These are phyloP conservation scores for Staurois parvus DNA, from an alignment of 2,797 vertebrate genomes.

Conservation along the genomic window DNA sequence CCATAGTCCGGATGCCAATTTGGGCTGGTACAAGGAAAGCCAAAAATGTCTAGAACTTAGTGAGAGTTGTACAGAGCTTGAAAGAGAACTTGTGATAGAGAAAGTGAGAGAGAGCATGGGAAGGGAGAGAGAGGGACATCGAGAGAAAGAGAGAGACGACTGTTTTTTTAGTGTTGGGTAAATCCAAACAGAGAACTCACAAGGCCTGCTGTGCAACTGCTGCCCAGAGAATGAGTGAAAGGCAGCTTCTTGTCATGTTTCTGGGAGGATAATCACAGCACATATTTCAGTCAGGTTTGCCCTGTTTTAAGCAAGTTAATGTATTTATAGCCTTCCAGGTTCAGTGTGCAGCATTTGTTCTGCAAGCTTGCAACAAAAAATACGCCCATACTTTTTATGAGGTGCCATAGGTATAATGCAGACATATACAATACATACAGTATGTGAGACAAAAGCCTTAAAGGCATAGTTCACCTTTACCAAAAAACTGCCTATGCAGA, in stretches of 20 bases:
- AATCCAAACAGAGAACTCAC: slow-evolving; percentile 11
- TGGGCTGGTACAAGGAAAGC: slow-evolving; percentile 10
- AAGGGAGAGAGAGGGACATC: no score
- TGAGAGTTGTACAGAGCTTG: background rate
- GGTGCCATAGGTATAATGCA: slow-evolving; percentile 10
- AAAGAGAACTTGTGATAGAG: no score
- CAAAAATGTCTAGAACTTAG: background rate
- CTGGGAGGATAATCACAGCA: slow-evolving; percentile 9
- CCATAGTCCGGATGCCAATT: slow-evolving; percentile 40
- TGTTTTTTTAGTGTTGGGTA: slow-evolving; percentile 2
- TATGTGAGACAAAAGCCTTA: background rate
- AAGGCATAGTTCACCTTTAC: background rate
- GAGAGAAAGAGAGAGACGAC: background rate
- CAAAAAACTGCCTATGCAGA: no score
- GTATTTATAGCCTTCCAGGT: slow-evolving; percentile 34
- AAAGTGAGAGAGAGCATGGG: no score
- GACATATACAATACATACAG: background rate
- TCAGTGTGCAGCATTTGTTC: slow-evolving; percentile 1
- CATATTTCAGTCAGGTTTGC: slow-evolving; percentile 46
- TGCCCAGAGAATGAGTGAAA: slow-evolving; percentile 2
- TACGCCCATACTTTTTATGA: slow-evolving; percentile 25
- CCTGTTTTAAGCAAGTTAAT: slow-evolving; percentile 28
- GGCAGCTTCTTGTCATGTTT: slow-evolving; percentile 16
- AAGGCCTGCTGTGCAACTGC: background rate
- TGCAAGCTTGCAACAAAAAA: slow-evolving; percentile 35